Conservation (phyloP, 2,113 vertebrate genomes). For the Tautogolabrus adspersus region DNA sequence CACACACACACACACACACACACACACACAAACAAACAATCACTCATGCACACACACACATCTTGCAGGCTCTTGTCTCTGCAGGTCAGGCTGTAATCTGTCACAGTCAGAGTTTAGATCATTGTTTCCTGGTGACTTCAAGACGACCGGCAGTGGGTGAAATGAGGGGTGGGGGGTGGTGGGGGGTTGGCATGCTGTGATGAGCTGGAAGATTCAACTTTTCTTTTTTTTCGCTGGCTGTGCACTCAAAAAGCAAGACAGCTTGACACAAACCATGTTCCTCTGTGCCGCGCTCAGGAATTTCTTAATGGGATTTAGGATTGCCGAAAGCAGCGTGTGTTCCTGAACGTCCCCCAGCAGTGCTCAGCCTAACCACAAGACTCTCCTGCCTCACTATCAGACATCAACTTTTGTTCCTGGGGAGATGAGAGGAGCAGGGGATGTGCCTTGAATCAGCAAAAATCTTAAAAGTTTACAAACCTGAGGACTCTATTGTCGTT, state of each 20-base stretch:
- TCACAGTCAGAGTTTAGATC: constrained; percentile 55
- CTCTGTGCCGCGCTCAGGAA: constrained; percentile 49
- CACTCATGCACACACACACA: constrained; percentile 14
- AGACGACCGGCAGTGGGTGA: constrained; percentile 15
- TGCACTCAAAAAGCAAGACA: constrained; percentile 51
- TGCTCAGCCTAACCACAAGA: constrained; percentile 23
- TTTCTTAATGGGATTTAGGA: constrained; percentile 73
- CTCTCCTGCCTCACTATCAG: constrained; percentile 31
- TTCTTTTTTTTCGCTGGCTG: constrained; percentile 52
- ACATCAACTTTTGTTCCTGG: constrained; percentile 36
- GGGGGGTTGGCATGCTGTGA: constrained; percentile 38
- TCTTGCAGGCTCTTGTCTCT: constrained; percentile 29
- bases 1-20: constrained; percentile 14
- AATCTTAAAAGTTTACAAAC: constrained; percentile 19
- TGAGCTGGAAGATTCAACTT: constrained; percentile 53
- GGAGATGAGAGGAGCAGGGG: background rate
- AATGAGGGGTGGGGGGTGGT: constrained; percentile 7
- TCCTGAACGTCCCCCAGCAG: constrained; percentile 53
- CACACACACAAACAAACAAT: constrained; percentile 1
- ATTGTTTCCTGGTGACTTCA: constrained; percentile 57
- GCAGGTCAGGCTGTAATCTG: constrained; percentile 49
- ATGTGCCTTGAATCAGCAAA: constrained; percentile 21
- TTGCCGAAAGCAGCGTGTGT: constrained; percentile 62
- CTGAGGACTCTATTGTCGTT: background rate
- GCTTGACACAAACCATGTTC: constrained; percentile 52